Evolutionary conservation across 2,888 invertebrate genomes (phyloP).

Genomic region (Therioaphis trifolii): DNA sequence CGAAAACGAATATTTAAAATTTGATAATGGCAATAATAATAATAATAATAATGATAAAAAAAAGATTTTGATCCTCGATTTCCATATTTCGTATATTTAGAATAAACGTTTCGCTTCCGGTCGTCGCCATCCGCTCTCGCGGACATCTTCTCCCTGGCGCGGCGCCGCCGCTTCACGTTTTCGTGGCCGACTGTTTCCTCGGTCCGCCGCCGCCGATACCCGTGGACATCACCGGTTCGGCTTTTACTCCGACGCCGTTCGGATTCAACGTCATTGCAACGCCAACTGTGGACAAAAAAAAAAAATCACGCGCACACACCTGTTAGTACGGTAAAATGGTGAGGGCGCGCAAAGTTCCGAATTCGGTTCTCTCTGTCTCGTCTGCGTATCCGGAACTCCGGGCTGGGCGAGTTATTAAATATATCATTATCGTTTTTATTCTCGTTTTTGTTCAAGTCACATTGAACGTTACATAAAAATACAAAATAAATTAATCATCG

Average conservation of each 20-base stretch:
- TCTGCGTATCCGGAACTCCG: no score
- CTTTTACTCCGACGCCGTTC: slow-evolving; percentile 75
- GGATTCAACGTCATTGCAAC: slow-evolving; percentile 76
- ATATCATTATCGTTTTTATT: no score
- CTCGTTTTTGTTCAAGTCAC: no score
- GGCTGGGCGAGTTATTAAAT: no score
- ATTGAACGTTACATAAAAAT: no score
- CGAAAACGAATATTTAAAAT: background rate
- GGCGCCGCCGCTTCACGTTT: slow-evolving; percentile 33
- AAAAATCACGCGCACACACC: background rate
- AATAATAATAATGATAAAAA: background rate
- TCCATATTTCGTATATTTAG: slow-evolving; percentile 51
- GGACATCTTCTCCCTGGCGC: background rate
- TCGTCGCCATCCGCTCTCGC: background rate
- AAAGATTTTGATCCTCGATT: slow-evolving; percentile 44
- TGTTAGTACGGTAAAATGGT: background rate
- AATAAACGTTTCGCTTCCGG: slow-evolving; percentile 49
- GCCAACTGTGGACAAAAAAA: slow-evolving; percentile 69
- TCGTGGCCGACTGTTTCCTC: slow-evolving; percentile 57
- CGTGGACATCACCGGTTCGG: slow-evolving; percentile 70
- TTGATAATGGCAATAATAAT: background rate
- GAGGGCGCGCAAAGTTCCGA: no score
- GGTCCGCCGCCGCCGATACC: slow-evolving; percentile 24
- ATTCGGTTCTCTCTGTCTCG: no score
- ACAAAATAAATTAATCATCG: no score